Percentiles rank a stretch among this genome's conserved stretches.
These are phyloP conservation scores for Bombus confusus DNA, from an alignment of 1,140 invertebrate genomes.

Conservation along the genomic window DNA sequence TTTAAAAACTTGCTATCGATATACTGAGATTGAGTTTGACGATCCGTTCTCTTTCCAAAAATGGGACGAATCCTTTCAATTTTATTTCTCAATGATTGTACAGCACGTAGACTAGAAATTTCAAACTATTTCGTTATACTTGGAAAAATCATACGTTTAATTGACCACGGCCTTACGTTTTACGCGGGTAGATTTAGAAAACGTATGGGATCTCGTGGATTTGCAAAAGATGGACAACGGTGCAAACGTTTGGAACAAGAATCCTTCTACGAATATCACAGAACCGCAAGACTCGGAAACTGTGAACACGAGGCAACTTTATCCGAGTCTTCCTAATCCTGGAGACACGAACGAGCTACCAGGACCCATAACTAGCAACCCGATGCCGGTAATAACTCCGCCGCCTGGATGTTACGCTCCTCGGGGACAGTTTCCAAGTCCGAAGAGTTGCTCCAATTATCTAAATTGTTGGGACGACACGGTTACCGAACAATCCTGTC, in stretches of 20 bases:
- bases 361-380: slow-evolving; percentile 41
- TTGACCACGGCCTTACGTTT: not conserved
- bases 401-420: slow-evolving; percentile 71
- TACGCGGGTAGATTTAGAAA: slow-evolving; percentile 51
- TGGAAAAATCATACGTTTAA: not conserved
- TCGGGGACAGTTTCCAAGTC: slow-evolving; percentile 85
- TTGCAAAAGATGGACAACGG: slow-evolving; percentile 67
- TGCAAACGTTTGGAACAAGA: slow-evolving; percentile 22
- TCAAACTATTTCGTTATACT: not conserved
- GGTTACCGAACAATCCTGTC: slow-evolving; percentile 86
- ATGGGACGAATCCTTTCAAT: no score
- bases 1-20: no score
- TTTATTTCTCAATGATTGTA: no score
- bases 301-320: slow-evolving; percentile 30
- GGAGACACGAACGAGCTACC: slow-evolving; percentile 55
- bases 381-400: slow-evolving; percentile 23
- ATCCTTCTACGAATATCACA: not conserved
- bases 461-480: slow-evolving; percentile 88
- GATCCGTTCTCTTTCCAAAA: no score
- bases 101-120: not conserved
- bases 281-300: not conserved
- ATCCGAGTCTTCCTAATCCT: slow-evolving; percentile 48
- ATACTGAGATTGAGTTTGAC: no score
- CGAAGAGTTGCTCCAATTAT: slow-evolving; percentile 85
- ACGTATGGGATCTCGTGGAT: slow-evolving; percentile 70